Evolutionary conservation across 2,113 vertebrate genomes (phyloP), one percentile per base, ranked within the genome.

Genomic region (Gavialis gangeticus): DNA sequence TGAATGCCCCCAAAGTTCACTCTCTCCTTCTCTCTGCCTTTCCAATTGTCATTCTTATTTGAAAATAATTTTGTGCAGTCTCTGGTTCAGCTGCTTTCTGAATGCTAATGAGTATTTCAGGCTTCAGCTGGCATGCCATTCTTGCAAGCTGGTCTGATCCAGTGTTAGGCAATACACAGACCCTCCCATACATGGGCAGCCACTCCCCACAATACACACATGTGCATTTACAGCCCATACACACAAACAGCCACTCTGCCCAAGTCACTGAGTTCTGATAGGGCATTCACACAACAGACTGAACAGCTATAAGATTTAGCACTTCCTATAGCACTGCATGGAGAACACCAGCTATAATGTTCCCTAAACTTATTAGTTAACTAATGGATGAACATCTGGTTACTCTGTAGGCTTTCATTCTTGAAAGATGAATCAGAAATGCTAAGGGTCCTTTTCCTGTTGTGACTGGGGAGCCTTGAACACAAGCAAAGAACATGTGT

Each of bases 41-140:
- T 92, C 76, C 94, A 92, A 75, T 91, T 95, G 89, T 93, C 89
- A 88, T 91, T 92, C 95, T 91, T 91, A 92, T 89, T 93, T 91
- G 96, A 93, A 95, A 96, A 95, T 96, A 80, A 95, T 97, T 94
- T 85, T 63, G 92, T 95, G 94, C 96, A 92, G 79, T 88, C 86
- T 93, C 83, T 27, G 73, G 82, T 75, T 94, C 82, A 19, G 92
- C 92, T 95, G 94, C 85, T 56, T 95, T 37, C 13, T 4, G 96
- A 93, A 97, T 97, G 95, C 80, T 96, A 96, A 97, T 93, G 96
- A 93, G 85, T 1, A 34, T 83, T 79, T 57, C 79, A 94, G 85
- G 87, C 86, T 81, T 88, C 64, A 84, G 75, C 79, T 95, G 87
- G 17, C 54, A 46, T n/a, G 54, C 60, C 85, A 2, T 19, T 59